Percentiles rank a stretch among this genome's conserved stretches.
Conservation (phyloP, 2,113 vertebrate species). For the Cyanoramphus novaezelandiae region DNA sequence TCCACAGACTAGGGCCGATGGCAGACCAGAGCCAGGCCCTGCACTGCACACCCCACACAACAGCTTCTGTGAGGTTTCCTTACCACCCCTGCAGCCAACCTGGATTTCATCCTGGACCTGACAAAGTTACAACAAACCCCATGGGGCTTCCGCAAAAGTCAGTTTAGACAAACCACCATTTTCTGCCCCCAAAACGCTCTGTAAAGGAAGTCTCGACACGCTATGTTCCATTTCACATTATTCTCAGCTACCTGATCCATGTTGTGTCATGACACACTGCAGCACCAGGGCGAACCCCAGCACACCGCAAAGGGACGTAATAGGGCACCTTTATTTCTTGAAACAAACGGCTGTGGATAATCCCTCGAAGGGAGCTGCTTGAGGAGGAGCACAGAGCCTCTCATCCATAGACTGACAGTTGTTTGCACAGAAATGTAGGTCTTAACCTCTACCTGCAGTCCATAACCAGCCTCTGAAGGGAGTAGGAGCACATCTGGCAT, state of each 20-base stretch:
- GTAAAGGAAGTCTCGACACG: not conserved
- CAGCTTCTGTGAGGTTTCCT: not conserved
- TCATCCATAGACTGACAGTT: not conserved
- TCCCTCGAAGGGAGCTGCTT: not conserved
- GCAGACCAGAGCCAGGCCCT: not conserved
- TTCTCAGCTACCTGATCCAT: not conserved
- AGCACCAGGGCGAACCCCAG: not conserved
- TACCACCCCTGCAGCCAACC: not conserved
- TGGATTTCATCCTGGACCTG: not conserved
- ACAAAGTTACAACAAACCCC: not conserved
- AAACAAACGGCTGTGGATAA: not conserved
- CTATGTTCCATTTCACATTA: not conserved
- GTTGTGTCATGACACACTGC: not conserved
- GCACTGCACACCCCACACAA: not conserved
- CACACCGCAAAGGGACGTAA: not conserved
- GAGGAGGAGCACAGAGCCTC: rapidly evolving
- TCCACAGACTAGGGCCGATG: not conserved
- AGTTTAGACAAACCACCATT: not conserved
- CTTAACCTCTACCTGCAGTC: not conserved
- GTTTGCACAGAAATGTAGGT: not conserved
- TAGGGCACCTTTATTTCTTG: not conserved
- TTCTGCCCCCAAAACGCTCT: not conserved
- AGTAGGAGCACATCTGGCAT: not conserved
- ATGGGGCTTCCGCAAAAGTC: not conserved
- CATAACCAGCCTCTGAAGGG: not conserved